Conservation (phyloP, 2,797 vertebrate species). For the Salmo trutta region DNA sequence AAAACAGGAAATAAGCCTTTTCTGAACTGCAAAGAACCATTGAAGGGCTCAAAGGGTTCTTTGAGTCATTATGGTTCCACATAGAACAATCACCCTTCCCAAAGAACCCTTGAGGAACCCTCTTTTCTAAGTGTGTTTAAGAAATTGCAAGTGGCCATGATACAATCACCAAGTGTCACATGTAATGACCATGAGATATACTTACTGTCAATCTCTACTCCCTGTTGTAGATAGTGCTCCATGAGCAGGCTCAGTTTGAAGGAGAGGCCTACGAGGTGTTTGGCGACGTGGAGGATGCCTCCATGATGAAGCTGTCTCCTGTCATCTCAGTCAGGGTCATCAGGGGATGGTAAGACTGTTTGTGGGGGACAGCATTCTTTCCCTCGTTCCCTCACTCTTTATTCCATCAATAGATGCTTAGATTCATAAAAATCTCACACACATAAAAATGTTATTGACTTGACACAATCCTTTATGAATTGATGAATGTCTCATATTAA, state of each 20-base stretch:
- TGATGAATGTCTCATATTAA: neutral
- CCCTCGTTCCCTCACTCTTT: conserved; percentile 16
- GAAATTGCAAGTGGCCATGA: too few species aligned
- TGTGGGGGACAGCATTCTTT: neutral
- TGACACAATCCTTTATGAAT: too few species aligned
- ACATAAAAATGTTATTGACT: too few species aligned
- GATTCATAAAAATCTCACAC: too few species aligned
- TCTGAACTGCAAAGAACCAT: too few species aligned
- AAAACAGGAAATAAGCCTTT: too few species aligned
- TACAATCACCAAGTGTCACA: too few species aligned
- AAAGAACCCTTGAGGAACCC: neutral
- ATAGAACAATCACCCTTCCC: neutral
- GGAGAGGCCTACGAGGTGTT: conserved; percentile 81
- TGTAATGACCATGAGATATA: neutral
- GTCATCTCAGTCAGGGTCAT: conserved; percentile 84
- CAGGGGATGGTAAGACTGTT: conserved; percentile 88
- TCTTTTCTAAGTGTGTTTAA: too few species aligned
- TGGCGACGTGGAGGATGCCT: conserved; percentile 83
- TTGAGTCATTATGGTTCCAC: too few species aligned
- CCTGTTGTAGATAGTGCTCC: conserved; percentile 82
- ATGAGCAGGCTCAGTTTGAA: conserved; percentile 72
- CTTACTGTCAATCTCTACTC: neutral
- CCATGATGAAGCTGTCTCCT: conserved; percentile 81
- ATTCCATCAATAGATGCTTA: too few species aligned
- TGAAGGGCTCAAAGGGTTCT: too few species aligned